Evolutionary conservation across 2,797 vertebrate species (phyloP).

Genomic region (Garrulus glandarius): DNA sequence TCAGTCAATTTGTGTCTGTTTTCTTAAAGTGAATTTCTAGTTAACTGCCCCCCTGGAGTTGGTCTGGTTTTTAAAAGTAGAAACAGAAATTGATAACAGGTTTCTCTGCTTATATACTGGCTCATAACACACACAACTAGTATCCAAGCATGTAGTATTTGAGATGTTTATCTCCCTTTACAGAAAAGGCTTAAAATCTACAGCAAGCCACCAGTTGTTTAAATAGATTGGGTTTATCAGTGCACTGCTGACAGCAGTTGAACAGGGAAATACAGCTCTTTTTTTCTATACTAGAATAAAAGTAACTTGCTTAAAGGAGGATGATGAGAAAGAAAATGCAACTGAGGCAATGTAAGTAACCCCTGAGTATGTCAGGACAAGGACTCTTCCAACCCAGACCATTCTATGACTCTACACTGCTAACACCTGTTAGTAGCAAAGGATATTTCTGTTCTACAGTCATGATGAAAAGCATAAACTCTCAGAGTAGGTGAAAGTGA

Average conservation of each 20-base stretch:
- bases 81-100: neutral
- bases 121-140: neutral
- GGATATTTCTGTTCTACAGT: constrained; percentile 17
- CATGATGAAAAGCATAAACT: neutral
- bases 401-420: neutral
- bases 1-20: neutral
- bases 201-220: neutral
- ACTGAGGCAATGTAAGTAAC: neutral
- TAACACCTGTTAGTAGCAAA: neutral
- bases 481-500: neutral
- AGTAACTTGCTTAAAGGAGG: neutral
- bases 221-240: neutral
- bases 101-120: neutral
- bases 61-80: neutral
- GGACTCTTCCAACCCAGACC: neutral
- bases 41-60: neutral
- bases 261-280: neutral
- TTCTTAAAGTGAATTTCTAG: neutral
- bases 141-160: neutral
- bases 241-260: neutral
- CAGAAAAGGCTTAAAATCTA: neutral
- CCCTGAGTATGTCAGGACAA: neutral
- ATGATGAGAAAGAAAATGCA: neutral
- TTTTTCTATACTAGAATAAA: neutral
- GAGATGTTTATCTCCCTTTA: neutral